Base-by-base conservation (phyloP, 2,888 invertebrate species). In the Euproctis similis region DNA sequence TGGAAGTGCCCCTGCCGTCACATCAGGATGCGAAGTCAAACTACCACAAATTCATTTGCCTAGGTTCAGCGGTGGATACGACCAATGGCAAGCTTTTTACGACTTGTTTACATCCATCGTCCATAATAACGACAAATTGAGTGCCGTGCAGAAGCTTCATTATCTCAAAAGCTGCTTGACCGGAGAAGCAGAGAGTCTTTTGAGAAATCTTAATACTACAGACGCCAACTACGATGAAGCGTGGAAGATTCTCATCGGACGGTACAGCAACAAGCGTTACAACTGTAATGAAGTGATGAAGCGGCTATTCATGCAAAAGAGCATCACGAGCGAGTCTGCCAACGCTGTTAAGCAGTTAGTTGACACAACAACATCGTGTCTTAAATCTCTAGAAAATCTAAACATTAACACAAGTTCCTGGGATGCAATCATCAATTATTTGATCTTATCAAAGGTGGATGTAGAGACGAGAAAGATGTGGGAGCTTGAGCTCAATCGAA, bases 181-280 rank as follows among this genome's bases (percentile, higher is more conserved):
- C 10, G 34, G 34, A 11, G 36, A 33, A 28, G 27, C 33, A 10
- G 36, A 29, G 12, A 21, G 11, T 5, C 16, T 37, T 12, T 8
- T 37, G 11, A 19, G 30, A 4, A 30, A 37, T 17, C 30, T 22
- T 30, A 16, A 30, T 8, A 30, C 20, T 28, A 28, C 21, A 5
- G 21, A 21, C 4, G 7, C 10, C 8, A 21, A 21, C 7, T 21
- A 21, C 10, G 3, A 10, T 2, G 4, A 21, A 5, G 21, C 8
- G 4, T 4, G 19, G 19, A 8, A 19, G 3, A 4, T 5, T 3
- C 13, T 33, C 27, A 12, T 19, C 2, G 26, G 26, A 10, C 24
- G 33, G 5, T 37, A 37, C 6, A 24, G 26, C 13, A 37, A 37
- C 10, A 34, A 37, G 12, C 20, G 33, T 12, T 28, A 24, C n/a